phyloP scores from a whole-genome alignment of 1,140 invertebrate genomes.

The Coptotermes formosanus region DNA sequence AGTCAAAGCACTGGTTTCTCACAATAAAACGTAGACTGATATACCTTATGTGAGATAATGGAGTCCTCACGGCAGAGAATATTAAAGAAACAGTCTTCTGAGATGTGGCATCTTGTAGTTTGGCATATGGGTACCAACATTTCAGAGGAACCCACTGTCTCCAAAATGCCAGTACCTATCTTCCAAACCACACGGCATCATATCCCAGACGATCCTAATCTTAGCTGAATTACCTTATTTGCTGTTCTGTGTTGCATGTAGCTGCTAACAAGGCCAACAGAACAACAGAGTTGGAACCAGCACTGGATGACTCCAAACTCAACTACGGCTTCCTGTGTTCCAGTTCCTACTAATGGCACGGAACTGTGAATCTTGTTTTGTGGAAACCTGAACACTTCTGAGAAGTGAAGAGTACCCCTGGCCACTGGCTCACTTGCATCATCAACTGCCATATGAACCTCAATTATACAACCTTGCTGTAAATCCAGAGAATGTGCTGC shows the following conservation, averaged over 20 bases:
- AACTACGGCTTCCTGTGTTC: background rate
- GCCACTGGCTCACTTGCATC: constrained; percentile 9
- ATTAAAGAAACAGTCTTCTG: too few species aligned
- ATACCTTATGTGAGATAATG: too few species aligned
- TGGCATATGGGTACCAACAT: too few species aligned
- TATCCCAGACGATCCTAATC: too few species aligned
- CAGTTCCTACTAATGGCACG: background rate
- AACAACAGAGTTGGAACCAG: background rate
- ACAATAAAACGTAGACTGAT: too few species aligned
- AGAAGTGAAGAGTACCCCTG: background rate
- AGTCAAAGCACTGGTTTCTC: too few species aligned
- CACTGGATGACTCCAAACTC: background rate
- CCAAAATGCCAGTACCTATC: too few species aligned
- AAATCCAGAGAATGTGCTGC: background rate
- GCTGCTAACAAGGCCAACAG: background rate
- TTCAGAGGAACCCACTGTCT: too few species aligned
- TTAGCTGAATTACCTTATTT: background rate
- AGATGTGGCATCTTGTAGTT: too few species aligned
- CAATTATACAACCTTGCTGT: background rate
- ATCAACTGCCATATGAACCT: background rate
- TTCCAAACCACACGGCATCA: too few species aligned
- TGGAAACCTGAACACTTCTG: background rate
- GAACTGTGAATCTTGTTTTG: background rate
- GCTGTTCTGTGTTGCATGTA: background rate
- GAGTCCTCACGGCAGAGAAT: too few species aligned